Evolutionary conservation across 2,113 vertebrate species (phyloP).

Genomic region (Malurus alboscapulatus): DNA sequence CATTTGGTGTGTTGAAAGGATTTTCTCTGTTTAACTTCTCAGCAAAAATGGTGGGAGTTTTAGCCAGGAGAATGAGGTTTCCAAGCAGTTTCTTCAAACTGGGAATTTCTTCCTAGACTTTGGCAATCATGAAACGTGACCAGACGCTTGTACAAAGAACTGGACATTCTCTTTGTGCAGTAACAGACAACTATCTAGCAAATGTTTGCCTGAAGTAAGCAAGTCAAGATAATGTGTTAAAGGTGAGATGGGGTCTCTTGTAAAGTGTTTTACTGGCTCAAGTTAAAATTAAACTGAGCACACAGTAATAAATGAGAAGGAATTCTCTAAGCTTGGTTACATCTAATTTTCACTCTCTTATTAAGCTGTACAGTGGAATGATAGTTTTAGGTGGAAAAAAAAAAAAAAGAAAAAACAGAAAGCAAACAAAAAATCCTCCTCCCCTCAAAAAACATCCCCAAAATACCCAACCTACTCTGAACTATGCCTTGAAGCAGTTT

Average conservation of each 20-base stretch:
- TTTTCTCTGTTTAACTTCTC: background rate
- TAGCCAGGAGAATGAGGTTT: background rate
- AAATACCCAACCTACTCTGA: background rate
- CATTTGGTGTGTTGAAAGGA: background rate
- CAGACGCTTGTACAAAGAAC: slow-evolving; percentile 10
- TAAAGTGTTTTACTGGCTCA: slow-evolving; percentile 6
- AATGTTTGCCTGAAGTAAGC: slow-evolving; percentile 59
- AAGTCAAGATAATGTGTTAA: slow-evolving; percentile 21
- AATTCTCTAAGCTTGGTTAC: slow-evolving; percentile 52
- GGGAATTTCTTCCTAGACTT: slow-evolving; percentile 5
- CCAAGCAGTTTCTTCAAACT: background rate
- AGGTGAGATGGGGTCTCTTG: slow-evolving; percentile 29
- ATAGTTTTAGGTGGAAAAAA: background rate
- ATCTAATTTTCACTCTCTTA: background rate
- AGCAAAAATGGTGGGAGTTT: background rate
- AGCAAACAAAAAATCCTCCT: background rate
- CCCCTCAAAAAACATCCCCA: background rate
- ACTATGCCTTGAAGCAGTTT: background rate
- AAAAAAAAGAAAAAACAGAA: background rate
- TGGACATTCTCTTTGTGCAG: background rate
- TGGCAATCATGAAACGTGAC: background rate
- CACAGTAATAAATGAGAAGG: background rate
- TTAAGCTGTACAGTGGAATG: background rate
- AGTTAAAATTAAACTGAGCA: slow-evolving; percentile 33
- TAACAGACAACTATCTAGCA: background rate